Base-by-base conservation (phyloP, 2,113 vertebrate genomes). In the Chrysochloris asiatica region DNA sequence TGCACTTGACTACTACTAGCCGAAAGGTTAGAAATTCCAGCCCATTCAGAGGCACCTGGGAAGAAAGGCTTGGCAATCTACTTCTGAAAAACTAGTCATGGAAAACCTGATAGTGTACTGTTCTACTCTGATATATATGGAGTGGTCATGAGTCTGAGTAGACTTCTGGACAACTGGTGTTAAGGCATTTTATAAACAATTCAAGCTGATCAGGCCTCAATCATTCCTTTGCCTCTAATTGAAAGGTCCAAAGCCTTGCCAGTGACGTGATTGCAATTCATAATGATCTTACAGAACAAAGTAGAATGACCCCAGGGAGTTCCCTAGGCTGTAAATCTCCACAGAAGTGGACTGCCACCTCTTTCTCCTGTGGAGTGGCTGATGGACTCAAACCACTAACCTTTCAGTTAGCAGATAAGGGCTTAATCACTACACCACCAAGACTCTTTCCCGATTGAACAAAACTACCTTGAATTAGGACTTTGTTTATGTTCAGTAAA, bases 151-250 rank as follows among this genome's bases (percentile, higher is more conserved):
- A 36, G 17, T 67, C 26, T 2, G n/a, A 10, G 16, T 67, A 67
- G n/a, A 21, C 16, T 67, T 67, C 13, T 21, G n/a, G n/a, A n/a
- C 14, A 19, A 67, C 6, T 67, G n/a, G 65, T 38, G 16, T 67
- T 61, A 83, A 30, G 47, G 45, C 17, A 41, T 88, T 88, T 93
- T n/a, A 50, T 54, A 76, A 89, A 93, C 87, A 17, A 41, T 28
- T 80, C n/a, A n/a, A n/a, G n/a, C 30, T 59, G 33, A 90, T 82
- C 41, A 78, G 3, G 21, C 33, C 13, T 56, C 19, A 84, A 38
- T 73, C 41, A 54, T 88, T 82, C 19, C 22, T 73, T 77, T 73
- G 76, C 43, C 30, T 93, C 38, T 36, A 77, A 38, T 41, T 28
- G 69, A 72, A 89, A 92, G 67, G 76, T 63, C 17, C 14, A 67